Base-by-base conservation (phyloP, 2,888 invertebrate species). In the Acanthoscelides obtectus region DNA sequence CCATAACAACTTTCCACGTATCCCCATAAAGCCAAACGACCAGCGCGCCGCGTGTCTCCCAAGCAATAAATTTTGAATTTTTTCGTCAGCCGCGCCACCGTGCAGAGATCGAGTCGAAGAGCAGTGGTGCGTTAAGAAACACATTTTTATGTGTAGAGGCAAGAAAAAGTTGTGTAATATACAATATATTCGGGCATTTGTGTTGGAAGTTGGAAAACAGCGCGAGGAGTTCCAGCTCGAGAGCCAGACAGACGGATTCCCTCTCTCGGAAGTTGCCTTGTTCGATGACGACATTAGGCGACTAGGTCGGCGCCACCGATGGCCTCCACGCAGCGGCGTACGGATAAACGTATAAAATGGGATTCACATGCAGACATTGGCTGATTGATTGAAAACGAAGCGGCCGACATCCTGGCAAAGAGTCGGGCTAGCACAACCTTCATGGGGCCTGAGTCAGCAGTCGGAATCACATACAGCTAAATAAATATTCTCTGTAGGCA, bases 221-320 rank as follows among this genome's bases (percentile, higher is more conserved):
- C 45, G 45, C 45, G 45, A 45, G 12, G 45, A 45, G 45, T 12
- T 12, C n/a, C n/a, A n/a, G 45, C 17, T 45, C 17, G 45, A 45
- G 45, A 45, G 45, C 45, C 45, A 45, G 45, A 45, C 45, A 45
- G 45, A 45, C 45, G 17, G 45, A 21, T 67, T 5, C 25, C n/a
- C 63, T 66, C 70, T 69, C 69, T 71, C 71, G 70, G 71, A 73
- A 74, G 72, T 71, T 71, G 72, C 72, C 70, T 69, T 67, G 70
- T 69, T 69, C 69, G 72, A 71, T 74, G 73, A 74, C 72, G 72
- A 70, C 73, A 74, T 74, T 72, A 72, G 67, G 69, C 66, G 67
- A 64, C 45, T 65, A 70, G 68, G 45, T 63, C 71, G 72, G 73
- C 73, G 73, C 73, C 73, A 71, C 71, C 73, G 70, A 72, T 71